Conservation (phyloP, 2,888 invertebrate species). For the Nomada ruficornis region DNA sequence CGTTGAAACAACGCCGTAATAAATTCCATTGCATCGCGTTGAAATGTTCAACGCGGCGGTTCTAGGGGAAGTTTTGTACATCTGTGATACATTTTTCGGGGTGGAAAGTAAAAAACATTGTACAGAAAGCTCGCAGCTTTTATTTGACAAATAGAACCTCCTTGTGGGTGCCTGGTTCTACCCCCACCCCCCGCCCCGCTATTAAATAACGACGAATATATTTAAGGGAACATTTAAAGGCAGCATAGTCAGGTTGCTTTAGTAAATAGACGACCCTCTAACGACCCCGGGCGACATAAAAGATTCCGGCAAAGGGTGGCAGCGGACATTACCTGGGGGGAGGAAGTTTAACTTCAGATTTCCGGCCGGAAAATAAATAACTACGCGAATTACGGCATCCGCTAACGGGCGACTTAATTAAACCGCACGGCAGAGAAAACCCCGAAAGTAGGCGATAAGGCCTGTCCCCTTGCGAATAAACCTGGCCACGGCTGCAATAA, state of each 20-base stretch:
- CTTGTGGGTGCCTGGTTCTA: too few relatives aligned
- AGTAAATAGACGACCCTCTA: constrained; percentile 9
- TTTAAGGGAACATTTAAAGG: not conserved
- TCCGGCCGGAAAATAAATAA: constrained; percentile 25
- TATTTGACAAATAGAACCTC: too few relatives aligned
- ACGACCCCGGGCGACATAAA: constrained; percentile 16
- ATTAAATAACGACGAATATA: too few relatives aligned
- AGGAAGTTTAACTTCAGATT: constrained; percentile 13
- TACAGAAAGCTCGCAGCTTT: too few relatives aligned
- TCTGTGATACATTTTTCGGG: too few relatives aligned
- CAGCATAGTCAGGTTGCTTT: constrained; percentile 13
- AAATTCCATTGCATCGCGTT: too few relatives aligned
- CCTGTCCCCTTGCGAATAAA: constrained; percentile 27
- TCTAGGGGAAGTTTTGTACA: too few relatives aligned
- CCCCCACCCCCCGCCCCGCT: too few relatives aligned
- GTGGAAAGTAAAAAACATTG: too few relatives aligned
- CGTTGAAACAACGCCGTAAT: too few relatives aligned
- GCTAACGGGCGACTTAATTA: constrained; percentile 48
- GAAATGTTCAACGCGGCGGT: too few relatives aligned
- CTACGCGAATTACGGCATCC: constrained; percentile 30
- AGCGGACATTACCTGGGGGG: constrained; percentile 15
- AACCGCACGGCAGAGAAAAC: constrained; percentile 20
- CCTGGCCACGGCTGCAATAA: not conserved
- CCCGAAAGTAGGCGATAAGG: constrained; percentile 40
- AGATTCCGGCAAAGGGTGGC: constrained; percentile 4